These are phyloP conservation scores for Pantala flavescens DNA, from an alignment of 1,140 invertebrate genomes.

Conservation along the genomic window DNA sequence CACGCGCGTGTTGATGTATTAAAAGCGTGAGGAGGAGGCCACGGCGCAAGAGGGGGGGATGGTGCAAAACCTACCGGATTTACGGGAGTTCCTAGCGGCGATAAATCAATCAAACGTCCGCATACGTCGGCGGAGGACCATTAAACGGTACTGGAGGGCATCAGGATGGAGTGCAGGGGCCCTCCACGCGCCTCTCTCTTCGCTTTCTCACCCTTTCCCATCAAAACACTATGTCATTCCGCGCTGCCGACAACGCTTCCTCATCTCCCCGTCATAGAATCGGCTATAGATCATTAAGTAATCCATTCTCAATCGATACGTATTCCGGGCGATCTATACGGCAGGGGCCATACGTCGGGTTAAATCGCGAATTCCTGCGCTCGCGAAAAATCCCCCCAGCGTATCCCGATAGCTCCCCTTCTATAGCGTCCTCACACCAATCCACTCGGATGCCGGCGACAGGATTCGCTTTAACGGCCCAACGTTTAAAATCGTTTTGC, in stretches of 20 bases:
- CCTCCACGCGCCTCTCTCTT: neutral
- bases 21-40: too few relatives aligned
- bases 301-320: too few relatives aligned
- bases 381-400: too few relatives aligned
- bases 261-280: too few relatives aligned
- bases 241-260: neutral
- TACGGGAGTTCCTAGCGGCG: neutral
- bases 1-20: too few relatives aligned
- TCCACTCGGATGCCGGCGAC: neutral
- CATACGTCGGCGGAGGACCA: neutral
- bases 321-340: too few relatives aligned
- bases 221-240: neutral
- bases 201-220: neutral
- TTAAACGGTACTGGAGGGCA: neutral
- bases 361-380: too few relatives aligned
- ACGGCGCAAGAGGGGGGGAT: neutral
- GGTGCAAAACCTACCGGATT: neutral
- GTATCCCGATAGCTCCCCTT: too few relatives aligned
- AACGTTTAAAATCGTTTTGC: neutral
- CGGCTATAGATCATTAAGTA: too few relatives aligned
- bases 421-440: too few relatives aligned
- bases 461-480: neutral
- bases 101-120: slow-evolving; percentile 9
- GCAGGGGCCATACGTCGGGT: too few relatives aligned
- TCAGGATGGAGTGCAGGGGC: neutral